Conservation (phyloP, 2,797 vertebrate species). For the Falco concolor region DNA sequence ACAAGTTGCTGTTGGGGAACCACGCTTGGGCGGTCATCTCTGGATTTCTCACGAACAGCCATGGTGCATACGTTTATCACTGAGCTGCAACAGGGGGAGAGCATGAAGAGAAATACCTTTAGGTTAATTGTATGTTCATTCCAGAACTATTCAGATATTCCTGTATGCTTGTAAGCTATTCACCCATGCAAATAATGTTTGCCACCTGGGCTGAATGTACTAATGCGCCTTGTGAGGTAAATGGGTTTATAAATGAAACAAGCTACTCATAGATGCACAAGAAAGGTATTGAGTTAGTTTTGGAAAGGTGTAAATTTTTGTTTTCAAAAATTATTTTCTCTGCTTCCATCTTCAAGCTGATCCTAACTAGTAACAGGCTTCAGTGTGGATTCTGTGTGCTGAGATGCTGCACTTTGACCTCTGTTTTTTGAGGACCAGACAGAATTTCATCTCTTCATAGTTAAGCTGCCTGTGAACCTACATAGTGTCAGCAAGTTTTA, state of each 20-base stretch:
- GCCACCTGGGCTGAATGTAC: neutral
- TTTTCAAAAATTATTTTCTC: neutral
- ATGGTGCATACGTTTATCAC: neutral
- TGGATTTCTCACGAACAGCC: neutral
- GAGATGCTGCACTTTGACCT: neutral
- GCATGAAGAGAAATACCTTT: neutral
- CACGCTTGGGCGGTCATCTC: neutral
- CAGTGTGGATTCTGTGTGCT: neutral
- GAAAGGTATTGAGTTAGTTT: neutral
- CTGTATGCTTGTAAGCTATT: neutral
- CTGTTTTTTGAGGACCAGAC: neutral
- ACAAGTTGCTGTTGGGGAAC: neutral
- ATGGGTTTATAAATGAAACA: neutral
- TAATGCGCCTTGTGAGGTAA: neutral
- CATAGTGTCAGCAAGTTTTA: conserved; percentile 36
- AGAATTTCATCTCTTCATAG: conserved; percentile 22
- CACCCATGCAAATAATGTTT: neutral
- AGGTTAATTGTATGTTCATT: neutral
- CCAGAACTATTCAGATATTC: neutral
- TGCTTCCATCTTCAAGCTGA: neutral
- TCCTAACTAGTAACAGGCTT: neutral
- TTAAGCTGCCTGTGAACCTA: neutral
- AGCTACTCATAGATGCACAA: neutral
- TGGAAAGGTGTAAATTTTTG: neutral
- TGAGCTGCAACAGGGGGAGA: neutral